Conservation (phyloP, 1,140 invertebrate species). For the Neodiprion fabricii region DNA sequence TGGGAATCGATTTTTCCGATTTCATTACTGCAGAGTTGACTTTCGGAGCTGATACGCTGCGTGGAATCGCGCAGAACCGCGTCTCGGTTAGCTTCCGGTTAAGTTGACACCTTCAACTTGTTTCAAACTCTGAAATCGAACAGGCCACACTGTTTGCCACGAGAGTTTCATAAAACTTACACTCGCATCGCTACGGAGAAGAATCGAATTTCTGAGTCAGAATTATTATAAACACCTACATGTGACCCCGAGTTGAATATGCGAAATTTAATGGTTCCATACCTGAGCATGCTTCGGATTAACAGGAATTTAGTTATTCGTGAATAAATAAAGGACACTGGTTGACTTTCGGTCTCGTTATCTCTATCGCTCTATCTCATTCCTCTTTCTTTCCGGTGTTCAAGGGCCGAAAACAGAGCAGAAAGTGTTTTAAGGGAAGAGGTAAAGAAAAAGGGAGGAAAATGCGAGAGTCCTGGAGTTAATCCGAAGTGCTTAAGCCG, state of each 20-base stretch:
- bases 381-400: no score
- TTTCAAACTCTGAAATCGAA: slow-evolving; percentile 1
- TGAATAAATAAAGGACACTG: neutral
- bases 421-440: neutral
- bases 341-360: no score
- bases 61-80: no score
- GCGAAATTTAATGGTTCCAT: neutral
- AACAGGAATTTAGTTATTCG: neutral
- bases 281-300: no score
- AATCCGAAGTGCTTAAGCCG: neutral
- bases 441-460: neutral
- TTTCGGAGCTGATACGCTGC: neutral
- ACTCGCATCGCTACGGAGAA: neutral
- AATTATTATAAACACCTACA: neutral
- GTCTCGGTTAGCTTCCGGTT: no score
- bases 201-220: neutral
- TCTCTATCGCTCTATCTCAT: no score
- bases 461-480: neutral
- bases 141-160: neutral
- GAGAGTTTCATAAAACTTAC: neutral
- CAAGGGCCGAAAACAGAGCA: no score
- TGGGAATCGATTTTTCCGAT: no score
- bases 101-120: neutral
- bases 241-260: no score
- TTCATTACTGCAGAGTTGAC: neutral